phyloP scores from a whole-genome alignment of 2,888 invertebrate species.

The Lithophane leautieri region DNA sequence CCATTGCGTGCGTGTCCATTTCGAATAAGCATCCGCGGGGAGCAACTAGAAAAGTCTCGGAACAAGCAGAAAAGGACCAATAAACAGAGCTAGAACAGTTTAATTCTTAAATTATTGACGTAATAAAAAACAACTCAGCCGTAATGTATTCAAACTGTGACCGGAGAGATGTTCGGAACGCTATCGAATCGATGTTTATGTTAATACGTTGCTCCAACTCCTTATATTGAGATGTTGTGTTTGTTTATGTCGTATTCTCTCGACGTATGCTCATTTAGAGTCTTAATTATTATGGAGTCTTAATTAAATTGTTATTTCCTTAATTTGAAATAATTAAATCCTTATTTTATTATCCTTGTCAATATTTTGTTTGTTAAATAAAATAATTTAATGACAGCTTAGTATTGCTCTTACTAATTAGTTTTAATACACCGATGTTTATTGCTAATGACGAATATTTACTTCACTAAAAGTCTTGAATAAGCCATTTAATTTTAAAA shows the following conservation, averaged over 20 bases:
- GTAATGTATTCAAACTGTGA: conserved; percentile 86
- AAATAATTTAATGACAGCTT: not conserved
- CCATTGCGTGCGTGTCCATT: conserved; percentile 65
- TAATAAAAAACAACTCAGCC: conserved; percentile 83
- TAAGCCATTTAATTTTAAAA: not conserved
- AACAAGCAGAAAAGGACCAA: conserved; percentile 69
- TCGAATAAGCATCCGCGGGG: conserved; percentile 68
- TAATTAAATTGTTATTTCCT: conserved; percentile 67
- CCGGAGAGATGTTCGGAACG: conserved; percentile 79
- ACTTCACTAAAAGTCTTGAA: not conserved
- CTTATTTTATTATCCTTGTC: conserved; percentile 23
- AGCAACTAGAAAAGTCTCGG: conserved; percentile 65
- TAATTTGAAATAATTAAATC: conserved; percentile 43
- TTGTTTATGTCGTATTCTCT: conserved; percentile 78
- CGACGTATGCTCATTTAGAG: conserved; percentile 73
- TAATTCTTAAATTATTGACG: conserved; percentile 85
- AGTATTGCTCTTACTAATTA: conserved; percentile 15
- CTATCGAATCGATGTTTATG: conserved; percentile 86
- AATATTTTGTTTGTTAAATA: conserved; percentile 7
- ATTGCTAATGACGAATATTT: not conserved
- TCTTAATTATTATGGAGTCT: conserved; percentile 79
- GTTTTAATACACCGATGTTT: not conserved
- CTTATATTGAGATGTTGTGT: conserved; percentile 85
- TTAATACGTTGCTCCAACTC: conserved; percentile 78
- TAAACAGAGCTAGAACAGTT: conserved; percentile 76